Percentiles rank a stretch among this genome's conserved stretches.
phyloP scores from a whole-genome alignment of 2,797 vertebrate species.

The Arrhamphus sclerolepis region DNA sequence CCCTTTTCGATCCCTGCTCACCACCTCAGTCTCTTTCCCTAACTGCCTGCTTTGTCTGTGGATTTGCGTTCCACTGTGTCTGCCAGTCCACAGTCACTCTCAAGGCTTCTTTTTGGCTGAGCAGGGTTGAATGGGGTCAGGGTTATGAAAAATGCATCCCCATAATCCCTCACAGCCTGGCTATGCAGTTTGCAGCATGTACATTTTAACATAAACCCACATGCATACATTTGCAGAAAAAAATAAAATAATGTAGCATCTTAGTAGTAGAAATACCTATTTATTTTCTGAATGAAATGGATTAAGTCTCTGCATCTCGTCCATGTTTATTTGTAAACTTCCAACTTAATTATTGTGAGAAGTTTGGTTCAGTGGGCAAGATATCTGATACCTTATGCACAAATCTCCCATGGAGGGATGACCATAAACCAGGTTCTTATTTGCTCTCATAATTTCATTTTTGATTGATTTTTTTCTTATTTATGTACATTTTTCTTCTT shows the following conservation, averaged over 20 bases:
- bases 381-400: neutral
- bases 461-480: conserved; percentile 1
- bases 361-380: conserved; percentile 2
- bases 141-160: conserved; percentile 58
- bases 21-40: neutral
- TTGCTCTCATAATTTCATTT: neutral
- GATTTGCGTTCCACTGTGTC: conserved; percentile 26
- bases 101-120: conserved; percentile 56
- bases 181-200: conserved; percentile 30
- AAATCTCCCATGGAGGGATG: conserved; percentile 1
- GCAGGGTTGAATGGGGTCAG: conserved; percentile 71
- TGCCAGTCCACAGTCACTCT: conserved; percentile 46
- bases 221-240: conserved; percentile 6
- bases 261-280: conserved; percentile 39
- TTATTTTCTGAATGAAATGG: conserved; percentile 36
- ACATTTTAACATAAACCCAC: conserved; percentile 39
- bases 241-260: conserved; percentile 20
- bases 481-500: neutral
- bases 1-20: neutral
- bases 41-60: conserved; percentile 16
- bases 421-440: neutral
- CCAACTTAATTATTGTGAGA: conserved; percentile 33
- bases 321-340: conserved; percentile 19
- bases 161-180: conserved; percentile 52
- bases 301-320: conserved; percentile 22